These are phyloP conservation scores for Zaprionus nigranus DNA, from an alignment of 1,140 invertebrate species.

Conservation along the genomic window DNA sequence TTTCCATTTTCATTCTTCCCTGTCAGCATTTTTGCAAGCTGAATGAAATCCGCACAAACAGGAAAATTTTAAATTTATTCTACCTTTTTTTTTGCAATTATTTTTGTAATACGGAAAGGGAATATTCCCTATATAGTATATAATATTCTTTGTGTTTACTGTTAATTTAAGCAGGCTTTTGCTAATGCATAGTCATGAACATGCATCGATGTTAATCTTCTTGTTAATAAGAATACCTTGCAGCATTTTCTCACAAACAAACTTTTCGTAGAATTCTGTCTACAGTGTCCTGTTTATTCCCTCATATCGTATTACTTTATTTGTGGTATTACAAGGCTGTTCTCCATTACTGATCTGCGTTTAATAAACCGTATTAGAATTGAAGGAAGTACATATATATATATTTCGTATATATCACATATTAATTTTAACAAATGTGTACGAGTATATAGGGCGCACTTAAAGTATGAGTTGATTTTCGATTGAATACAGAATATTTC, in stretches of 20 bases:
- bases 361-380: not conserved
- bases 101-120: not conserved
- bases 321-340: not conserved
- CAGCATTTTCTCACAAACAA: not conserved
- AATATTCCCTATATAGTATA: not conserved
- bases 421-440: not conserved
- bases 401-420: not conserved
- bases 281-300: not conserved
- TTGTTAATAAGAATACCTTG: not conserved
- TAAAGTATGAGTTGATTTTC: not conserved
- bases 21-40: conserved; percentile 1
- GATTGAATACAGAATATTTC: not conserved
- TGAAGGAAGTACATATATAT: not conserved
- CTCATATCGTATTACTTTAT: not conserved
- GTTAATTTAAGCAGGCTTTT: not conserved
- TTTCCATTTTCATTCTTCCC: conserved; percentile 12
- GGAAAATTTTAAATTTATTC: not conserved
- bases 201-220: not conserved
- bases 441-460: no score
- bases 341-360: not conserved
- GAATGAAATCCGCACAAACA: not conserved
- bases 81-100: not conserved
- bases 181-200: not conserved
- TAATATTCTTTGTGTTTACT: not conserved
- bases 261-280: not conserved